These are phyloP conservation scores for Pardalotus punctatus DNA, from an alignment of 2,113 vertebrate species.

Conservation along the genomic window DNA sequence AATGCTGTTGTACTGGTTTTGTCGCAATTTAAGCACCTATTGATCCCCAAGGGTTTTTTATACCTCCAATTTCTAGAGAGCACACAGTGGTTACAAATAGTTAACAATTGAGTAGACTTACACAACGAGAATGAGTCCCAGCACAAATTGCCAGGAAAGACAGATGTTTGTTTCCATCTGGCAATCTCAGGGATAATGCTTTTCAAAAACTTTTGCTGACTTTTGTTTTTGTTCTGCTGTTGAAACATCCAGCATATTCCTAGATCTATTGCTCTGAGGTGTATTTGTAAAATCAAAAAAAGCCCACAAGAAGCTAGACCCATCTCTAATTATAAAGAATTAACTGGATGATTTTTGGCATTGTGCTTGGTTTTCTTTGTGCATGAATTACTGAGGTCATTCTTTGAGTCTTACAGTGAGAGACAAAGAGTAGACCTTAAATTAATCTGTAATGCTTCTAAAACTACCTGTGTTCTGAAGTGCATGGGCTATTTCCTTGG, in stretches of 20 bases:
- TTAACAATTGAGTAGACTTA: not conserved
- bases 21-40: not conserved
- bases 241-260: not conserved
- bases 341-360: not conserved
- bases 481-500: not conserved
- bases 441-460: not conserved
- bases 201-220: not conserved
- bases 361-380: not conserved
- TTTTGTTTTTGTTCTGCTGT: not conserved
- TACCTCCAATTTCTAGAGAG: not conserved
- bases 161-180: not conserved
- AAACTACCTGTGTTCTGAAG: not conserved
- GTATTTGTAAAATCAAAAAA: not conserved
- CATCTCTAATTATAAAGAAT: not conserved
- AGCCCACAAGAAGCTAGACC: not conserved
- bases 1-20: not conserved
- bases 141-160: not conserved
- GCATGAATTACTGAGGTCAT: not conserved
- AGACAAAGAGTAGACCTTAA: not conserved
- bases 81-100: not conserved
- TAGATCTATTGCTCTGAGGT: not conserved
- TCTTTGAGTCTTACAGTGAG: not conserved
- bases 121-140: not conserved
- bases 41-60: not conserved
- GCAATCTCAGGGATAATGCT: not conserved